A percentile compares a stretch with the other conserved stretches of the same genome.
Conservation (phyloP, 1,140 invertebrate genomes). For the Sesamia nonagrioides region DNA sequence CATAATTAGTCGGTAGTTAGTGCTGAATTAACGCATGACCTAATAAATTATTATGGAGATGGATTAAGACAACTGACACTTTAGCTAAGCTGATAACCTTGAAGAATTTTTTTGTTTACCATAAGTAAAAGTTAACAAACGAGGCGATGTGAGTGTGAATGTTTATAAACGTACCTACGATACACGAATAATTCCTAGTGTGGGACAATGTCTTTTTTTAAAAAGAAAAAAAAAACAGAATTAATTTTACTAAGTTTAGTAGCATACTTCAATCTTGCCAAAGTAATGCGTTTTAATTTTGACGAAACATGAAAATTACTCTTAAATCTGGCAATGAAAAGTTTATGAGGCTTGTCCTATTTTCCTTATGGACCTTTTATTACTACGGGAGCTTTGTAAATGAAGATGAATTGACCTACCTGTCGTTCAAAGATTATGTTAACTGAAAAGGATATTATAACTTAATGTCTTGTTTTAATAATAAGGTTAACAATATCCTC, state of each 20-base stretch:
- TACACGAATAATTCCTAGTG: no score
- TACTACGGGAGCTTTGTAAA: conserved; percentile 11
- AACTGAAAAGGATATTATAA: neutral
- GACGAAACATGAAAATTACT: conserved; percentile 1
- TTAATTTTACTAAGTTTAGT: neutral
- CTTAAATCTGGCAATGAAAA: conserved; percentile 3
- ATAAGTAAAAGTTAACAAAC: no score
- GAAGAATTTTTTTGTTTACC: no score
- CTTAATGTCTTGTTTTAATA: neutral
- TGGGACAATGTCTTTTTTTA: no score
- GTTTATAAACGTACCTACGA: no score
- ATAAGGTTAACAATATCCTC: neutral
- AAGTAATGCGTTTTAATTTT: neutral
- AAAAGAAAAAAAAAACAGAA: no score
- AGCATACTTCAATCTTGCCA: neutral
- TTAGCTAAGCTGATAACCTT: no score
- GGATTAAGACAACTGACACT: no score
- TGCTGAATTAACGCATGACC: conserved; percentile 27
- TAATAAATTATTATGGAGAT: conserved; percentile 6
- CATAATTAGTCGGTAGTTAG: conserved; percentile 12
- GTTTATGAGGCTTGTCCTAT: conserved; percentile 8
- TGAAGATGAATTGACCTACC: neutral
- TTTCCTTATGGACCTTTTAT: neutral
- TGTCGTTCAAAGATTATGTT: neutral
- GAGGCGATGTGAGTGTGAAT: no score